These are phyloP conservation scores for Falco biarmicus DNA, from an alignment of 2,797 vertebrate genomes.

Conservation along the genomic window DNA sequence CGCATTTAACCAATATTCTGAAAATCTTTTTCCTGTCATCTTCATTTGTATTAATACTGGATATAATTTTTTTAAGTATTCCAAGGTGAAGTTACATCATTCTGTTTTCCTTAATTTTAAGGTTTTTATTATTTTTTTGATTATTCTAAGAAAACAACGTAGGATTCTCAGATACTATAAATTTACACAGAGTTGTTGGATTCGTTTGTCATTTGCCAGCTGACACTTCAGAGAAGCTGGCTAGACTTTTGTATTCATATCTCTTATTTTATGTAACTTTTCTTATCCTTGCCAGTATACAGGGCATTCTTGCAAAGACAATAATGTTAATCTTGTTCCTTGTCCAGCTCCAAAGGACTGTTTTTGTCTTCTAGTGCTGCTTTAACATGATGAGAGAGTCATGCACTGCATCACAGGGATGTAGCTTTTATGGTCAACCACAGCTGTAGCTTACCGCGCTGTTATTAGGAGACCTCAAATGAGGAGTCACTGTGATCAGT, in stretches of 20 bases:
- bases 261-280: not conserved
- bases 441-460: not conserved
- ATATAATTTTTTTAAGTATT: not conserved
- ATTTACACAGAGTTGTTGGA: not conserved
- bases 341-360: not conserved
- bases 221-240: not conserved
- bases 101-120: not conserved
- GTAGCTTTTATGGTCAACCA: not conserved
- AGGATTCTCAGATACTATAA: not conserved
- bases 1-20: not conserved
- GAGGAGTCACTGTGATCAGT: not conserved
- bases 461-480: not conserved
- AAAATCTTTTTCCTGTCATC: not conserved
- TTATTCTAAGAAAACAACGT: not conserved
- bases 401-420: not conserved
- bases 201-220: not conserved
- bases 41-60: not conserved
- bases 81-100: not conserved
- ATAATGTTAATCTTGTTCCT: not conserved
- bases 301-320: not conserved
- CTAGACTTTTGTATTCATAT: not conserved
- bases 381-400: not conserved
- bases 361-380: not conserved
- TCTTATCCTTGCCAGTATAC: not conserved
- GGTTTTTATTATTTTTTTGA: not conserved